Conservation (phyloP, 2,888 invertebrate genomes). For the Dorcus hopei region DNA sequence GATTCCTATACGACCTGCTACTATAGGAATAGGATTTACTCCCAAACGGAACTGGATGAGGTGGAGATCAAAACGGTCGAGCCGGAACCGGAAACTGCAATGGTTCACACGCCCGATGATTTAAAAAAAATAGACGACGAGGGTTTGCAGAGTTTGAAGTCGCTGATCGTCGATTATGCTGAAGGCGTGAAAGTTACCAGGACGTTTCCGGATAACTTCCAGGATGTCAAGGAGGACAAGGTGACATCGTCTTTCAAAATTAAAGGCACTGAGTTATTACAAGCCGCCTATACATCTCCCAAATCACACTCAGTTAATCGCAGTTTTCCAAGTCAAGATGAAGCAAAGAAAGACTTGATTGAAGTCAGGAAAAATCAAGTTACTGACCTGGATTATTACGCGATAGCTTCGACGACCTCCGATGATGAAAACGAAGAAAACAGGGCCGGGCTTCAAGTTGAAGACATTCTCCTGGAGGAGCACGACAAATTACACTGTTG, state of each 20-base stretch:
- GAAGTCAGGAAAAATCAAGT: conserved; percentile 7
- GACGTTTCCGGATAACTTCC: conserved; percentile 6
- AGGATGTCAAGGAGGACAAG: conserved; percentile 6
- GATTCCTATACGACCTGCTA: neutral
- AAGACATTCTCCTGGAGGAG: conserved; percentile 2
- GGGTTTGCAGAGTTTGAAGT: conserved; percentile 5
- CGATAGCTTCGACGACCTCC: conserved; percentile 5
- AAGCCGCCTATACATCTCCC: neutral
- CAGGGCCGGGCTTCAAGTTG: neutral
- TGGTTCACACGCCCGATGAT: too few species aligned
- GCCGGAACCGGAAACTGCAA: conserved; percentile 2
- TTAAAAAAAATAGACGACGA: neutral
- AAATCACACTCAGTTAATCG: neutral
- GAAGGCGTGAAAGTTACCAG: conserved; percentile 4
- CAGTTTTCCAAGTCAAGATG: neutral
- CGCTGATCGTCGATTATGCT: conserved; percentile 3
- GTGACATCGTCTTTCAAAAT: conserved; percentile 3
- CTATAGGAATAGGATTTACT: neutral
- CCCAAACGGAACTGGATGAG: conserved; percentile 7
- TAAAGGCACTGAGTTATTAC: conserved; percentile 8
- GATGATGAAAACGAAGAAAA: conserved; percentile 1
- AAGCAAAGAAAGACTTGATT: neutral
- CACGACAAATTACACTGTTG: conserved; percentile 3
- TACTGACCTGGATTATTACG: conserved; percentile 9
- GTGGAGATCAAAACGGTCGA: conserved; percentile 6